Evolutionary conservation across 2,797 vertebrate species (phyloP).

Genomic region (Enteromius paludinosus): DNA sequence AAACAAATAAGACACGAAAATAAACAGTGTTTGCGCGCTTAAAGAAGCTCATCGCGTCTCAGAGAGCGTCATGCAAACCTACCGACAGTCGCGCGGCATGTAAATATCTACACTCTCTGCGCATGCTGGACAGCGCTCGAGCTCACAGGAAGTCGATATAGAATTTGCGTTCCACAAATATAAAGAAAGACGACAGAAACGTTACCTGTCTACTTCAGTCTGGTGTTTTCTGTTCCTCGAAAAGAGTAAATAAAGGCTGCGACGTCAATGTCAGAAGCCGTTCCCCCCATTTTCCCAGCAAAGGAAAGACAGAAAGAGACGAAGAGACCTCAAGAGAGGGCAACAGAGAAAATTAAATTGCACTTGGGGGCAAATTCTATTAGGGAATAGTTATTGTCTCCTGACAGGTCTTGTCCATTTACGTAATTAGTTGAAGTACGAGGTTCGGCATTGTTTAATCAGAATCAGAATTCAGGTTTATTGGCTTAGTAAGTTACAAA

Average conservation of each 20-base stretch:
- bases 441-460: slow-evolving; percentile 72
- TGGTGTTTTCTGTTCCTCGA: neutral
- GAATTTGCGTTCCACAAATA: neutral
- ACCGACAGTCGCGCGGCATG: slow-evolving; percentile 61
- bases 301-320: slow-evolving; percentile 62
- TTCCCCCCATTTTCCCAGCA: slow-evolving; percentile 64
- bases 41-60: neutral
- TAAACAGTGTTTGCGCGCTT: neutral
- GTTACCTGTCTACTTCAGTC: slow-evolving; percentile 36
- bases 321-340: slow-evolving; percentile 74
- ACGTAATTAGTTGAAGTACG: slow-evolving; percentile 87
- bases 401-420: slow-evolving; percentile 90
- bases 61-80: slow-evolving; percentile 61
- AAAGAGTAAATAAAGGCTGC: slow-evolving; percentile 45
- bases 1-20: neutral
- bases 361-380: slow-evolving; percentile 97
- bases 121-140: slow-evolving; percentile 48
- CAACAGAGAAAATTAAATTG: slow-evolving; percentile 94
- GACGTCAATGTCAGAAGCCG: slow-evolving; percentile 54
- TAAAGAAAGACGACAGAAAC: slow-evolving; percentile 4
- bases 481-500: neutral
- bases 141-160: slow-evolving; percentile 25
- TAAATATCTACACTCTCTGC: slow-evolving; percentile 47
- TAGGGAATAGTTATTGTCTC: slow-evolving; percentile 92
- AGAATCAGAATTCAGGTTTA: slow-evolving; percentile 22